Percentiles rank a stretch among this genome's conserved stretches.
Evolutionary conservation across 2,113 vertebrate genomes (phyloP).

Genomic region (Lagopus leucura): DNA sequence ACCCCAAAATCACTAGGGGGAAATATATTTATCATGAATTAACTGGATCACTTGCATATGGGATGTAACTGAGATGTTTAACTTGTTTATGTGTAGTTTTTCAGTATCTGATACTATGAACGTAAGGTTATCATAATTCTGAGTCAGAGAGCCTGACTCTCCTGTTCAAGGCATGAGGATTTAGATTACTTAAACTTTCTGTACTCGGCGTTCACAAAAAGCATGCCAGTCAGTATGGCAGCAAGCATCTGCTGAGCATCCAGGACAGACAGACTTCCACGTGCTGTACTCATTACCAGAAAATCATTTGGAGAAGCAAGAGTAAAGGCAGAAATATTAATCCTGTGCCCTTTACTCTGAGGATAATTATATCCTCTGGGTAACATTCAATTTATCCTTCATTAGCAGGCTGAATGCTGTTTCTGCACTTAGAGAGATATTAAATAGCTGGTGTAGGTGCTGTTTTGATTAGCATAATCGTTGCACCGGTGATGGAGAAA

Average conservation of each 20-base stretch:
- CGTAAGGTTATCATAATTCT: background rate
- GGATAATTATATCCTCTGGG: background rate
- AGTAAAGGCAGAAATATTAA: background rate
- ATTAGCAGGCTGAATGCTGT: background rate
- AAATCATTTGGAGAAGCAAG: background rate
- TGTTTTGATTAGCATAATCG: background rate
- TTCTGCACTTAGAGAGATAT: background rate
- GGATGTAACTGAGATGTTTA: background rate
- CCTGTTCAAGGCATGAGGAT: background rate
- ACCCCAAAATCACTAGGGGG: background rate
- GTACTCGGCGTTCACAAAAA: background rate
- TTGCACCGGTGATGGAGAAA: background rate
- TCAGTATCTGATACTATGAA: background rate
- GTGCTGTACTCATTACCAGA: background rate
- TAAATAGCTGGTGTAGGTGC: background rate
- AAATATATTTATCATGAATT: background rate
- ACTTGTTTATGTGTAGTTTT: background rate
- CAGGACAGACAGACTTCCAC: background rate
- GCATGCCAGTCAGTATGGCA: background rate
- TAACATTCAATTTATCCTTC: background rate
- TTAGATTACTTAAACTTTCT: background rate
- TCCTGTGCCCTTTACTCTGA: background rate
- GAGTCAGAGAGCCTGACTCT: background rate
- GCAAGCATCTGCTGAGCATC: background rate
- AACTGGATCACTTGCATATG: background rate